Evolutionary conservation across 2,888 invertebrate species (phyloP).

Genomic region (Oxycera nigricornis): DNA sequence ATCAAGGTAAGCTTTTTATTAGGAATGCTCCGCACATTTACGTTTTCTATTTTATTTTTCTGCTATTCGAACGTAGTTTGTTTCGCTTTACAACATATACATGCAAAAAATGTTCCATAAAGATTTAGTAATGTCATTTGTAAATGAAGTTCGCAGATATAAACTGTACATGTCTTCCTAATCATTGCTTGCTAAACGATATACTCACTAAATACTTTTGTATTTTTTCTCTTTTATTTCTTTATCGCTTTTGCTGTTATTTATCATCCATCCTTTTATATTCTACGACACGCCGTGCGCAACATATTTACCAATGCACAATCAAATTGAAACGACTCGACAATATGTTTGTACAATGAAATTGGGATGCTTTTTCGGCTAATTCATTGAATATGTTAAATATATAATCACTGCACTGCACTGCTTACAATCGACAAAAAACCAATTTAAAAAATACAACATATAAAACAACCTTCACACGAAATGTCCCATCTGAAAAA

Average conservation of each 20-base stretch:
- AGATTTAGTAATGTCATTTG: neutral
- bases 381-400: no score
- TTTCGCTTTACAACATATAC: neutral
- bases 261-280: conserved; percentile 32
- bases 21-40: neutral
- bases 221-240: conserved; percentile 39
- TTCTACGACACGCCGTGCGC: conserved; percentile 26
- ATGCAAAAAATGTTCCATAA: neutral
- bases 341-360: neutral
- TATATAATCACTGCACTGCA: no score
- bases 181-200: conserved; percentile 26
- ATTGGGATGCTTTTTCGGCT: conserved; percentile 27
- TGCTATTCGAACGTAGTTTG: neutral
- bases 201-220: conserved; percentile 27
- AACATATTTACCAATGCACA: conserved; percentile 12
- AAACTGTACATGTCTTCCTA: neutral
- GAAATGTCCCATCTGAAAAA: conserved; percentile 1
- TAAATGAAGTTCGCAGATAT: neutral
- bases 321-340: neutral
- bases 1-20: conserved; percentile 52
- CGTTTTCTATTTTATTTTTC: conserved; percentile 3
- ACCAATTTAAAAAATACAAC: conserved; percentile 9
- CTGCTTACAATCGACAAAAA: neutral
- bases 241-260: conserved; percentile 38
- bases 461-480: conserved; percentile 35